Evolutionary conservation across 2,888 invertebrate genomes (phyloP), one percentile per base, ranked within the genome.

Genomic region (Mythimna vitellina): DNA sequence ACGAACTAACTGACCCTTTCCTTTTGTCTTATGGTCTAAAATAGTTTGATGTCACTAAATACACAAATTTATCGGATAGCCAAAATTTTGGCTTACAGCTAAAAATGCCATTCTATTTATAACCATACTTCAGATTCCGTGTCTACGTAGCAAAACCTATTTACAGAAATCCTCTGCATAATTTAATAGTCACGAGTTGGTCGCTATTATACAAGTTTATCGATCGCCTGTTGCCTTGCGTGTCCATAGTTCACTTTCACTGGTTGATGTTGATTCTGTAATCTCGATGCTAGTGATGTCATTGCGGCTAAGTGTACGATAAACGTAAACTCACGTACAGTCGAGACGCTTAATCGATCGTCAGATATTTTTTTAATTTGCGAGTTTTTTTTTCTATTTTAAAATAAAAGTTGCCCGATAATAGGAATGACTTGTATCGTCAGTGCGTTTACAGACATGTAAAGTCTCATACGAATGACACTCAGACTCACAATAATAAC

Each of bases 181-280:
- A 74, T 81, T 81, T 73, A 61, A 78, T 57, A 57, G 35, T 69
- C 57, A 42, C 61, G 58, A 65, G 56, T 65, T 70, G 73, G 54
- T 38, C 57, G 60, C 60, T 84, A 67, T 74, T 75, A 72, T 63
- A 73, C n/a, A 65, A 78, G 60, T 78, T 58, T 49, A 82, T 82
- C 64, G 81, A 79, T 81, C 76, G 76, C 65, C 56, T 57, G 68
- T 80, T 76, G 81, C 78, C 76, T 81, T 75, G 81, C 79, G 81
- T 81, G 85, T 65, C 56, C 49, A 20, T 60, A n/a, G 65, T 75
- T 67, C 54, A 83, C 83, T 84, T 84, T 84, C 85, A 83, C 84
- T 62, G 58, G 57, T 46, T 51, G 71, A 73, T 74, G 60, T 51
- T 54, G 73, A 73, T 74, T 70, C 78, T 73, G 72, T 80, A 73